Evolutionary conservation across 2,888 invertebrate species (phyloP).

Genomic region (Cheilosia urbana): DNA sequence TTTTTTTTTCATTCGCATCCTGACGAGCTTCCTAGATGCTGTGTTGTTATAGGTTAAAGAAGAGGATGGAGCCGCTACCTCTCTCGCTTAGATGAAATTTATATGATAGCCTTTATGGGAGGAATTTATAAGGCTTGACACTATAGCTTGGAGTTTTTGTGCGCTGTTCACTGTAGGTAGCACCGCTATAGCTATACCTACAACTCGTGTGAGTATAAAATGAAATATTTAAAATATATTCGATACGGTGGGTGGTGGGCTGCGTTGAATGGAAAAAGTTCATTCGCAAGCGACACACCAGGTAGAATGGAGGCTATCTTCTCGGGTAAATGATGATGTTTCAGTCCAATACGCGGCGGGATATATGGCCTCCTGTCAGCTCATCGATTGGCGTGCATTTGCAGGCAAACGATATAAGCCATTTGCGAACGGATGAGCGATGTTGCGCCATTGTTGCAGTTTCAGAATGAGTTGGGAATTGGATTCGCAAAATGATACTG

Average conservation of each 20-base stretch:
- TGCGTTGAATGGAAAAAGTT: not conserved
- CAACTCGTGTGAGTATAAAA: constrained; percentile 42
- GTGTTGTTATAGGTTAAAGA: not conserved
- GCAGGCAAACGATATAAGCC: constrained; percentile 17
- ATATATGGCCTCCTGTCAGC: constrained; percentile 66
- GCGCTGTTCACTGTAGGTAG: not conserved
- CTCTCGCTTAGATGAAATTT: constrained; percentile 68
- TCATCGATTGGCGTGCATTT: constrained; percentile 65
- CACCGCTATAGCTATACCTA: not conserved
- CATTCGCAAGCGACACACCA: constrained; percentile 32
- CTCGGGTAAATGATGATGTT: constrained; percentile 68
- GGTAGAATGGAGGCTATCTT: constrained; percentile 44
- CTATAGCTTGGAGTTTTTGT: constrained; percentile 36
- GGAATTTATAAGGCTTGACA: constrained; percentile 70
- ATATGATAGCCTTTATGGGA: constrained; percentile 64
- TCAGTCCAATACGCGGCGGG: constrained; percentile 59
- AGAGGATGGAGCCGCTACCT: not conserved
- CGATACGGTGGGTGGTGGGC: not conserved
- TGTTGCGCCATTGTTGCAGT: constrained; percentile 31
- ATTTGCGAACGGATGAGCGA: constrained; percentile 52
- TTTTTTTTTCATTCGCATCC: not conserved
- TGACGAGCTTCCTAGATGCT: not conserved
- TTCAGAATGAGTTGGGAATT: constrained; percentile 27
- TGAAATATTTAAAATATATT: constrained; percentile 67
- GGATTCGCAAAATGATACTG: not conserved